phyloP scores from a whole-genome alignment of 2,113 vertebrate genomes.

The Artemisiospiza belli region DNA sequence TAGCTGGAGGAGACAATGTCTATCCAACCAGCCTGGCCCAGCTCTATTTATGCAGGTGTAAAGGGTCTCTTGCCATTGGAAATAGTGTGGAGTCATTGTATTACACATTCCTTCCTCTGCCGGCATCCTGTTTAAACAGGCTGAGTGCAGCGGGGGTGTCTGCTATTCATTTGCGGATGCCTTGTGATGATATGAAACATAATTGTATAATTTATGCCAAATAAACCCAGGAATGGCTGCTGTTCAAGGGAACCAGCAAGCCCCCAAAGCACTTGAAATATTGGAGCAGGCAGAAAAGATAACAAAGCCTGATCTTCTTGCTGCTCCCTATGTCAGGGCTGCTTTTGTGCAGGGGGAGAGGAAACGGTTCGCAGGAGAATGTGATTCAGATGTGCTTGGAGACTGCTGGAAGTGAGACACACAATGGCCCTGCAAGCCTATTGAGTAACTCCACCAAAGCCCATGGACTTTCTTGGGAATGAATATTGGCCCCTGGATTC shows the following conservation, averaged over 20 bases:
- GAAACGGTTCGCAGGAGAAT: neutral
- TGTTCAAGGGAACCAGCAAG: constrained; percentile 32
- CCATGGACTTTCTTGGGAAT: neutral
- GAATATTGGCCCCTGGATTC: constrained; percentile 29
- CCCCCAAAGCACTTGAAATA: constrained; percentile 35
- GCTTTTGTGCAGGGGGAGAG: neutral
- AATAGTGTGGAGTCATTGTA: constrained; percentile 32
- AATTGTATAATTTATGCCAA: constrained; percentile 53
- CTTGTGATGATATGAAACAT: constrained; percentile 57
- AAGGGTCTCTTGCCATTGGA: constrained; percentile 41
- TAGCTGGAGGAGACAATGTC: constrained; percentile 36
- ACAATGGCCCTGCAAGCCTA: constrained; percentile 12
- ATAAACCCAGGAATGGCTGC: constrained; percentile 45
- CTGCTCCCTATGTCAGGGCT: neutral
- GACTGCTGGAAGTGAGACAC: constrained; percentile 21
- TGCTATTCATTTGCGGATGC: constrained; percentile 56
- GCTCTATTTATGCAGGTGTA: constrained; percentile 71
- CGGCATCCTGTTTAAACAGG: constrained; percentile 64
- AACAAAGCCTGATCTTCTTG: constrained; percentile 33
- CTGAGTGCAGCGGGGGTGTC: constrained; percentile 34
- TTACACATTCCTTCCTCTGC: constrained; percentile 62
- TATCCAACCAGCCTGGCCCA: neutral
- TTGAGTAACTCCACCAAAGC: constrained; percentile 41
- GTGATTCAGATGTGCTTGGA: constrained; percentile 39
- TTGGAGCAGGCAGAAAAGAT: constrained; percentile 59